Evolutionary conservation across 2,797 vertebrate species (phyloP), one percentile per base, ranked within the genome.

Genomic region (Fistularia commersonii): DNA sequence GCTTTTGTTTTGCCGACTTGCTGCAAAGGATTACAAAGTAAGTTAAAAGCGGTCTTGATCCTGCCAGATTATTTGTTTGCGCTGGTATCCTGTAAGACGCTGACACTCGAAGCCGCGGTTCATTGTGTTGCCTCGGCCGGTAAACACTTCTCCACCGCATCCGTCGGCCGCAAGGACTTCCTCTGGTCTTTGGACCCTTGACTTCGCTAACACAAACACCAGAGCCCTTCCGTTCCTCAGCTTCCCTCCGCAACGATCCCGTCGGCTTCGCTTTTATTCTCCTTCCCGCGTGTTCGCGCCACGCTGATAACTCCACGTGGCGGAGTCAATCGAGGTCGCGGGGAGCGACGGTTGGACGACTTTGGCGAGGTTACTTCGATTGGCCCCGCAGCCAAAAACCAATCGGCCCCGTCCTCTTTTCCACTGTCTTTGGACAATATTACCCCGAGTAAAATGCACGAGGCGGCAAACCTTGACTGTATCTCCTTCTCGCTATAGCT

Each of bases 311-410:
- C 36, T 35, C 33, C 36, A 13, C 12, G 10, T 11, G 36, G 33
- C 11, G 13, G 31, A 49, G 36, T 35, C 33, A 4, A 36, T 15
- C 9, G 11, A 6, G 15, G 7, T 39, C 15, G 48, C 11, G 66
- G 80, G 66, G 42, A 60, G 52, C 45, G 33, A 54, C 54, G 70
- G 70, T 60, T 72, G 48, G 46, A 53, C 54, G 57, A 63, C 77
- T 88, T 87, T 88, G 82, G 88, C 84, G 81, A 76, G 76, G 81
- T 72, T 41, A 32, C 79, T 86, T 86, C 86, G 85, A 86, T 85
- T 74, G 62, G 63, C 73, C 74, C 65, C 60, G 69, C 62, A 72
- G 64, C 54, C 55, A 74, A 69, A 81, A 79, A 80, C 37, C 61
- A 70, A 78, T 77, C 81, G 68, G 70, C 54, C 61, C 8, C 14